Conservation (phyloP, 1,140 invertebrate genomes). For the Yoshiicerus persimilis region DNA sequence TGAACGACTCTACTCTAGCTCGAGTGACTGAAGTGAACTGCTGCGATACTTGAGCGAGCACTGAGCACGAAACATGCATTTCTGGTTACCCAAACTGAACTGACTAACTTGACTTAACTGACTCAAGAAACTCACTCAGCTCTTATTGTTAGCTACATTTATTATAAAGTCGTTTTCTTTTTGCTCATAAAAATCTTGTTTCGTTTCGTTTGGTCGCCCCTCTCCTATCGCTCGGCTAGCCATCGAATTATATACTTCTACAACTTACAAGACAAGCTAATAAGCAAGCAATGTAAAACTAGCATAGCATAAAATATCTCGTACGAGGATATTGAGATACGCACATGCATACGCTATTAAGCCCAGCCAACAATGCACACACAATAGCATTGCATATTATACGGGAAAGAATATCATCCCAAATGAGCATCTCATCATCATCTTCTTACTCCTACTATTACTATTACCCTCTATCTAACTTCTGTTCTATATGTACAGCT, state of each 20-base stretch:
- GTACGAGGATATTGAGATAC: background rate
- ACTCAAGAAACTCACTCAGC: conserved; percentile 3
- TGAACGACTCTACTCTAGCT: background rate
- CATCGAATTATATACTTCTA: conserved; percentile 7
- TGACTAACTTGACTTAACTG: background rate
- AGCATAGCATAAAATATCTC: background rate
- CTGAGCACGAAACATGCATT: conserved; percentile 6
- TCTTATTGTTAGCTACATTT: conserved; percentile 18
- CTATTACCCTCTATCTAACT: background rate
- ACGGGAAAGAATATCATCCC: background rate
- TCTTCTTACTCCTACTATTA: conserved; percentile 1
- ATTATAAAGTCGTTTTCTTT: conserved; percentile 23
- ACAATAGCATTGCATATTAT: background rate
- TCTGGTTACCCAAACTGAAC: conserved; percentile 16
- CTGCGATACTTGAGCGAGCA: background rate
- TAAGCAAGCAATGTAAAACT: background rate
- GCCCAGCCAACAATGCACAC: background rate
- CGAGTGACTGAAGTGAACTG: conserved; percentile 2
- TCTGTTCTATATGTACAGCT: background rate
- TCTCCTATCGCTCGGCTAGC: conserved; percentile 17
- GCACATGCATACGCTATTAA: background rate
- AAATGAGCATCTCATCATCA: background rate
- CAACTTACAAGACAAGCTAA: conserved; percentile 6
- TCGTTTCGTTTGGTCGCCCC: conserved; percentile 17
- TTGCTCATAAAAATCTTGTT: conserved; percentile 10